Conservation (phyloP, 1,140 invertebrate genomes). For the Papilio polyxenes region DNA sequence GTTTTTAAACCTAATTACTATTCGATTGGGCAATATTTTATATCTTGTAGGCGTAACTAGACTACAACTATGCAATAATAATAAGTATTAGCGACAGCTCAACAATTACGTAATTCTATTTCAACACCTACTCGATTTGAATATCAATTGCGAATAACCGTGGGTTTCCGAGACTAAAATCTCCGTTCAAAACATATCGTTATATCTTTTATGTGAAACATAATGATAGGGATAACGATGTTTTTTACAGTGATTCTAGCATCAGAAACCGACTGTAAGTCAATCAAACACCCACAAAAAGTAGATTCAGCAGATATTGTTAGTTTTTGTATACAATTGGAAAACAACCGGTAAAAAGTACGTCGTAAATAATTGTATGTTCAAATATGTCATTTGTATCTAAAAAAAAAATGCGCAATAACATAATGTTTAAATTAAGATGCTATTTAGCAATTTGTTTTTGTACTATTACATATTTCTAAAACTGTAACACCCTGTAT, state of each 20-base stretch:
- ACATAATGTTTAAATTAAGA: too few species aligned
- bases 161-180: too few species aligned
- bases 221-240: too few species aligned
- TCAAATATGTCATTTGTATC: not conserved
- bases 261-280: not conserved
- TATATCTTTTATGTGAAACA: too few species aligned
- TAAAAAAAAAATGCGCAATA: too few species aligned
- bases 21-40: not conserved
- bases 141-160: slow-evolving; percentile 1
- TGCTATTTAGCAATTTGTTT: too few species aligned
- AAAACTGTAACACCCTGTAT: too few species aligned
- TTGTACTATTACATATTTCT: too few species aligned
- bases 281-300: slow-evolving; percentile 8
- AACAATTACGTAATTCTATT: slow-evolving; percentile 9
- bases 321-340: not conserved
- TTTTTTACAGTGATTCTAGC: too few species aligned
- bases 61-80: slow-evolving; percentile 7
- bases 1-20: not conserved
- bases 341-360: not conserved
- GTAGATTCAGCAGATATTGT: not conserved
- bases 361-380: not conserved
- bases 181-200: too few species aligned
- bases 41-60: slow-evolving; percentile 5
- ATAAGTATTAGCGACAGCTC: not conserved
- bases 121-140: slow-evolving; percentile 3